A percentile compares a stretch with the other conserved stretches of the same genome.
phyloP scores from a whole-genome alignment of 2,888 invertebrate genomes.

The Nymphalis c-album region DNA sequence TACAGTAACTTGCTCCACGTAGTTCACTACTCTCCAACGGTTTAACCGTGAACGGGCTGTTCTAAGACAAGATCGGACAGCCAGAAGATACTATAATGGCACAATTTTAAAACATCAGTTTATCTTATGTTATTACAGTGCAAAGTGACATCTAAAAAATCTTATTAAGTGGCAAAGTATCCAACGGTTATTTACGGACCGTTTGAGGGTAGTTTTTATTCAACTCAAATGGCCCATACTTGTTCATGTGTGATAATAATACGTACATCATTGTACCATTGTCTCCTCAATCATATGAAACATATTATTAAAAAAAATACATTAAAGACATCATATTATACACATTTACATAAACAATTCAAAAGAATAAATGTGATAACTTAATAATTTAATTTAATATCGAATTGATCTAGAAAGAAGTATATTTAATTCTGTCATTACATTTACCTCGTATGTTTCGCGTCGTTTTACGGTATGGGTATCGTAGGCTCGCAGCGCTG shows the following conservation, averaged over 20 bases:
- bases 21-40: slow-evolving; percentile 14
- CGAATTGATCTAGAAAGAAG: too few species aligned
- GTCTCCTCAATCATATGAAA: too few species aligned
- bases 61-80: too few species aligned
- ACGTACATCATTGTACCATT: neutral
- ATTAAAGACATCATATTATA: too few species aligned
- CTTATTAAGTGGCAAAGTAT: neutral
- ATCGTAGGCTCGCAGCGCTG: slow-evolving; percentile 57
- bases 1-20: slow-evolving; percentile 11
- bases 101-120: too few species aligned
- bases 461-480: slow-evolving; percentile 27
- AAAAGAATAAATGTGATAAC: too few species aligned
- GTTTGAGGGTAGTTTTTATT: slow-evolving; percentile 7
- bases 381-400: too few species aligned
- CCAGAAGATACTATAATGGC: too few species aligned
- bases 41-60: neutral
- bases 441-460: neutral
- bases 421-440: neutral
- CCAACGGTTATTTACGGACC: neutral
- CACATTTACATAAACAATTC: too few species aligned
- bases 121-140: too few species aligned
- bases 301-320: too few species aligned
- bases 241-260: neutral
- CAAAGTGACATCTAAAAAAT: neutral
- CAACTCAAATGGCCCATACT: neutral